Evolutionary conservation across 2,113 vertebrate genomes (phyloP).

Genomic region (Cynopterus brachyotis): DNA sequence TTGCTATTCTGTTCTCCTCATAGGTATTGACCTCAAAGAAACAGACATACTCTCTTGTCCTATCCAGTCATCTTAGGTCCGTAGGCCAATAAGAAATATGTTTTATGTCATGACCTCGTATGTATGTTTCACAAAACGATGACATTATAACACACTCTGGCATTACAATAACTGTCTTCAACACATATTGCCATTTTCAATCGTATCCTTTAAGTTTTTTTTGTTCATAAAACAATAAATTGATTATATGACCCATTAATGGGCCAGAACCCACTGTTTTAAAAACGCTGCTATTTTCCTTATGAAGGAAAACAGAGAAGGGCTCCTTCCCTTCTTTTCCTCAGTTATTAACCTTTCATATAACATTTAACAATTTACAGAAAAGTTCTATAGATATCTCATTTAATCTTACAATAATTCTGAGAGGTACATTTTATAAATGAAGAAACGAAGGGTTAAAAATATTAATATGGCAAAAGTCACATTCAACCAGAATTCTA

Average conservation of each 20-base stretch:
- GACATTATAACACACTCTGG: not conserved
- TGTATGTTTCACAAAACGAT: not conserved
- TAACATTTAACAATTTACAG: not conserved
- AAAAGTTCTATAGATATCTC: not conserved
- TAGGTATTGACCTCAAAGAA: not conserved
- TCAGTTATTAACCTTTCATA: not conserved
- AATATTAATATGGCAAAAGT: not conserved
- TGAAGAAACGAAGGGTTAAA: not conserved
- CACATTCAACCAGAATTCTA: not conserved
- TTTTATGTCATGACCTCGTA: not conserved
- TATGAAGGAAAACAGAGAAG: not conserved
- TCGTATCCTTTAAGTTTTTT: not conserved
- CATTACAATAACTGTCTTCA: not conserved
- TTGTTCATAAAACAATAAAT: not conserved
- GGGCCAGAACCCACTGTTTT: not conserved
- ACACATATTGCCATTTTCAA: not conserved
- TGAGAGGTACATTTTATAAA: not conserved
- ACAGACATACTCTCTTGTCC: not conserved
- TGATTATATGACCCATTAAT: not conserved
- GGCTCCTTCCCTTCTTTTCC: not conserved
- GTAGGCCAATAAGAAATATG: not conserved
- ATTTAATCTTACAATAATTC: not conserved
- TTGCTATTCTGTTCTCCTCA: not conserved
- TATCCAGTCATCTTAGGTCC: not conserved
- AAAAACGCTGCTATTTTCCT: not conserved